phyloP scores from a whole-genome alignment of 2,888 invertebrate genomes.

The Baronia brevicornis region DNA sequence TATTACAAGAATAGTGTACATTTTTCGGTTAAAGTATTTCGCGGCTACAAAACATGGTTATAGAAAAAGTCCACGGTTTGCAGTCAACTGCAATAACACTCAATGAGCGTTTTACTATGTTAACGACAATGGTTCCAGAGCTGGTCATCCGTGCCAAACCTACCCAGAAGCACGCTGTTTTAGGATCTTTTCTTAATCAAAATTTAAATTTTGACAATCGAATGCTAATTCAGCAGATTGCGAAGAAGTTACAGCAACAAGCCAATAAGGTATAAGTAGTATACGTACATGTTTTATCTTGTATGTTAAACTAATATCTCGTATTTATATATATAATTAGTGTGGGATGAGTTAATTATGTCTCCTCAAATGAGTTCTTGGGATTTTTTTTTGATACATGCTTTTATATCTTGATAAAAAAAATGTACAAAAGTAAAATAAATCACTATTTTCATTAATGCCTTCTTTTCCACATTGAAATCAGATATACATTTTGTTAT shows the following conservation, averaged over 20 bases:
- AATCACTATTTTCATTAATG: no score
- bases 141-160: conserved; percentile 25
- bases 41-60: conserved; percentile 35
- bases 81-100: conserved; percentile 58
- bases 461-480: no score
- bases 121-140: conserved; percentile 28
- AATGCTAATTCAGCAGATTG: conserved; percentile 38
- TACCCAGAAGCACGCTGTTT: conserved; percentile 21
- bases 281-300: background rate
- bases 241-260: conserved; percentile 42
- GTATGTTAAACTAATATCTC: no score
- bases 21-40: background rate
- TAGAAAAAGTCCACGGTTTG: conserved; percentile 57
- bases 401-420: background rate
- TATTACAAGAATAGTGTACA: no score
- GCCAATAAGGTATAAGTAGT: conserved; percentile 35
- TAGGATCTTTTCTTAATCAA: conserved; percentile 25
- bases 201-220: conserved; percentile 29
- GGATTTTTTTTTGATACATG: no score
- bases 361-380: no score
- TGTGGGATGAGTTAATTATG: no score
- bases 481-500: no score
- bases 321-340: no score
- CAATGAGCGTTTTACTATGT: conserved; percentile 48
- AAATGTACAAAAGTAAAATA: background rate